These are phyloP conservation scores for Phenganax subtilis DNA, from an alignment of 92 coral and sea anemone species.

Conservation along the genomic window DNA sequence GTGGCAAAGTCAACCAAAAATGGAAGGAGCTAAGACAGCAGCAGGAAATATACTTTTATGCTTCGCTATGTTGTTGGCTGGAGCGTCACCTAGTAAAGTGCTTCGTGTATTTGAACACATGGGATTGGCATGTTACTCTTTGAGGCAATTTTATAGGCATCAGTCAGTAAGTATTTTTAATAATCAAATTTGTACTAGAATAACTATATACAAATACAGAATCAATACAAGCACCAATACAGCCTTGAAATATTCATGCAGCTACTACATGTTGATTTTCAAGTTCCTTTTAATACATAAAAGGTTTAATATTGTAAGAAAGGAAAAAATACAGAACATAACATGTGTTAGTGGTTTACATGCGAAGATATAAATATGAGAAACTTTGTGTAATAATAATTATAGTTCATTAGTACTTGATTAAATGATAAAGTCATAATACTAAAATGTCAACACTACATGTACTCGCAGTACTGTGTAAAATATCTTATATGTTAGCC, in stretches of 20 bases:
- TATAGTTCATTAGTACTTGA: no score
- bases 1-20: slow-evolving; percentile 60
- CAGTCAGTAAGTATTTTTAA: slow-evolving; percentile 47
- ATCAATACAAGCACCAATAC: not conserved
- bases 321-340: not conserved
- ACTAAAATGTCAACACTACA: no score
- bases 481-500: no score
- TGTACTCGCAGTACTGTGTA: no score
- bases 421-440: no score
- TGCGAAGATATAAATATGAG: no score
- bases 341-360: not conserved
- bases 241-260: no score
- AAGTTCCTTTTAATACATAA: no score
- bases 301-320: not conserved
- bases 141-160: slow-evolving; percentile 53
- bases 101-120: slow-evolving; percentile 55
- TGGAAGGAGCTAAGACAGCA: slow-evolving; percentile 43
- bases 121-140: slow-evolving; percentile 54
- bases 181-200: not conserved
- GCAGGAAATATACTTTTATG: slow-evolving; percentile 60
- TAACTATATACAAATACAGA: not conserved
- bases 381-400: no score
- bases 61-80: slow-evolving; percentile 58
- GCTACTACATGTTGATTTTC: no score
- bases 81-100: slow-evolving; percentile 52